Base-by-base conservation (phyloP, 2,888 invertebrate species). In the Phortica magna region DNA sequence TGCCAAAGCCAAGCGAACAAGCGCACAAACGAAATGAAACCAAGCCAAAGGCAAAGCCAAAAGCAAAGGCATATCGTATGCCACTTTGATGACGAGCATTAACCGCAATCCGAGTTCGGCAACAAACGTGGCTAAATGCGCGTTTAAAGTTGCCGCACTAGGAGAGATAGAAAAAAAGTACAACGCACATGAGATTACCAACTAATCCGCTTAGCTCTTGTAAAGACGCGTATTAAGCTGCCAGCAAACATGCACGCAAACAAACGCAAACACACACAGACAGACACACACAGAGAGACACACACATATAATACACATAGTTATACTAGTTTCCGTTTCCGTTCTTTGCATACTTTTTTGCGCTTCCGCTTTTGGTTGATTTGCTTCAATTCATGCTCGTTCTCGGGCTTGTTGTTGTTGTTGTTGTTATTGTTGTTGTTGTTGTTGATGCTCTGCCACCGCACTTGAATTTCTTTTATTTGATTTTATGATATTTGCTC, bases 401-500 rank as follows among this genome's bases (percentile, higher is more conserved):
- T n/a, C n/a, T n/a, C n/a, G n/a, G n/a, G n/a, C n/a, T n/a, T n/a
- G n/a, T n/a, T n/a, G n/a, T n/a, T n/a, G n/a, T n/a, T n/a, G n/a
- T n/a, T n/a, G n/a, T n/a, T n/a, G n/a, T n/a, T n/a, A n/a, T n/a
- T n/a, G n/a, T n/a, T n/a, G n/a, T n/a, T n/a, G 68, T 74, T 73
- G 73, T 71, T 19, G 7, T 19, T 41, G 14, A 53, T n/a, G 53
- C 53, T 14, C 2, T 53, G 31, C 31, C 31, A 31, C 31, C 14
- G n/a, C 7, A 19, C 57, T 57, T 7, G 57, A 19, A 17, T 57
- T 57, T 2, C 57, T 57, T 80, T 84, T 83, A 82, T 81, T 83
- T 80, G 79, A 80, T 84, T 82, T 84, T 73, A 75, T 79, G 78
- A 77, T 83, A 80, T 80, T 85, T 79, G 74, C 77, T 81, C 81